phyloP scores from a whole-genome alignment of 2,113 vertebrate species.

The Rafetus swinhoei region DNA sequence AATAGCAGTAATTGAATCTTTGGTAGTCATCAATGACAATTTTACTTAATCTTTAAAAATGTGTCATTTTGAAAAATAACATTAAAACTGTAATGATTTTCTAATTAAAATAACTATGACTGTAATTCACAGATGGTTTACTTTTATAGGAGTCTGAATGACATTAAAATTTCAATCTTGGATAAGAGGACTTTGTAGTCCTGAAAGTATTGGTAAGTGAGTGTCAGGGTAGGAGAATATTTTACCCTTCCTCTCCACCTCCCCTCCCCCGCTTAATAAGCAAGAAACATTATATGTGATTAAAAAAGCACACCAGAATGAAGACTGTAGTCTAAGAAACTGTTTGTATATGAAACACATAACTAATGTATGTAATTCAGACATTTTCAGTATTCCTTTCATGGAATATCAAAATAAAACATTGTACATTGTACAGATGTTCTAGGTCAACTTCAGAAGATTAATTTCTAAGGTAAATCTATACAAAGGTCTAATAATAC shows the following conservation, averaged over 20 bases:
- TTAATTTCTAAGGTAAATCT: neutral
- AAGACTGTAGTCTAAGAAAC: constrained; percentile 25
- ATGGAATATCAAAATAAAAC: neutral
- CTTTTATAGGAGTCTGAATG: constrained; percentile 65
- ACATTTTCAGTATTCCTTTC: neutral
- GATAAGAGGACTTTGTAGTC: constrained; percentile 51
- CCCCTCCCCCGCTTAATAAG: neutral
- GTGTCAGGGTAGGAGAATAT: constrained; percentile 6
- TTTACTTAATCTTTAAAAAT: constrained; percentile 70
- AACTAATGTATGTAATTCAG: neutral
- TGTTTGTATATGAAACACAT: neutral
- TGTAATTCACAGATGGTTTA: constrained; percentile 76
- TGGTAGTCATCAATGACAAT: constrained; percentile 72
- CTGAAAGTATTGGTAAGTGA: constrained; percentile 15
- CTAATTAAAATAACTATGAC: constrained; percentile 72
- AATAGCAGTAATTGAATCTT: constrained; percentile 51
- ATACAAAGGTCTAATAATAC: neutral
- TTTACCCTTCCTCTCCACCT: constrained; percentile 12
- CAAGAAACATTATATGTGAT: constrained; percentile 20
- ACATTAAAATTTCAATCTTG: constrained; percentile 66
- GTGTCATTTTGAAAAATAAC: constrained; percentile 69
- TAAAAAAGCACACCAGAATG: neutral
- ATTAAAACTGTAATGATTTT: constrained; percentile 62
- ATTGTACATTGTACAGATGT: neutral
- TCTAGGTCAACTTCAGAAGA: neutral